Evolutionary conservation across 2,113 vertebrate species (phyloP).

Genomic region (Cyanistes caeruleus): DNA sequence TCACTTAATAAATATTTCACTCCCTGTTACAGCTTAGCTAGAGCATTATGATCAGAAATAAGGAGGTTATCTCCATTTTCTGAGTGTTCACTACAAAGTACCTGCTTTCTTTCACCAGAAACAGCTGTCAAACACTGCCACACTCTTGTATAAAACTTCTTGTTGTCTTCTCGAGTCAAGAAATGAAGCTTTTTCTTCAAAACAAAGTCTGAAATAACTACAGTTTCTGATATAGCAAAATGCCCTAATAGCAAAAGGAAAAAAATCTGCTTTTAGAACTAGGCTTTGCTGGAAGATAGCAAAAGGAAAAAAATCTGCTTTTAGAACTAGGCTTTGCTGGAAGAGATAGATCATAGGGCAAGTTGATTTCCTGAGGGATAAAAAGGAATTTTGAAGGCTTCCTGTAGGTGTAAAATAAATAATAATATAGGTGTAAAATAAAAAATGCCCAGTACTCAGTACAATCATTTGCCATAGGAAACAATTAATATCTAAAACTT

Average conservation of each 20-base stretch:
- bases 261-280: not conserved
- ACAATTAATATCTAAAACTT: not conserved
- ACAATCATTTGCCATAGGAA: not conserved
- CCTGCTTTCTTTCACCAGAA: not conserved
- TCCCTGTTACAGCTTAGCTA: not conserved
- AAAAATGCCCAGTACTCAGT: not conserved
- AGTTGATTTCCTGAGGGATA: not conserved
- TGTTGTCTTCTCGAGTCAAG: not conserved
- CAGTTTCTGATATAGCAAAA: not conserved
- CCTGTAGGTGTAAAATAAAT: too few species aligned
- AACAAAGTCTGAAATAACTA: not conserved
- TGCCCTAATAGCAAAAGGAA: accelerated
- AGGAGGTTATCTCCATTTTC: not conserved
- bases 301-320: not conserved
- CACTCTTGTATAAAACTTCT: not conserved
- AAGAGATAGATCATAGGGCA: not conserved
- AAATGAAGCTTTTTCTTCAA: not conserved
- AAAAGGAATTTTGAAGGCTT: not conserved
- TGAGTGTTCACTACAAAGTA: not conserved
- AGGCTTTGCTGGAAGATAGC: not conserved
- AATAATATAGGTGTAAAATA: too few species aligned
- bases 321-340: not conserved
- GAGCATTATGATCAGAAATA: not conserved
- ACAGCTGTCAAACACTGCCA: not conserved
- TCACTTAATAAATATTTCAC: not conserved